phyloP scores from a whole-genome alignment of 1,140 invertebrate species.

The Tachypleus tridentatus region DNA sequence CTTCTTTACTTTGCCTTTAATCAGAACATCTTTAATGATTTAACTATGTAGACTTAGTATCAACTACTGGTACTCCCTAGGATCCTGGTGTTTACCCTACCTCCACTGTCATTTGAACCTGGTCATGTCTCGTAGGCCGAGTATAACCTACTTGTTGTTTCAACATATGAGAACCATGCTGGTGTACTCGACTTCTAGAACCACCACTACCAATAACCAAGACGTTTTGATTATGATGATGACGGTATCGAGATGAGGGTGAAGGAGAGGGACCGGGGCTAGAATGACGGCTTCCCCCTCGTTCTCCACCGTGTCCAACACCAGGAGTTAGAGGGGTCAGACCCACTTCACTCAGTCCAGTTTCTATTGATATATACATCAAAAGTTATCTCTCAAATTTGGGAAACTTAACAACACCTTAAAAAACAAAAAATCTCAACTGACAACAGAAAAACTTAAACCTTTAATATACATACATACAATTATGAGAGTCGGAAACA shows the following conservation, averaged over 20 bases:
- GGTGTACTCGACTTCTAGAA: conserved; percentile 22
- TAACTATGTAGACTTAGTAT: too few relatives aligned
- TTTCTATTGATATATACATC: too few relatives aligned
- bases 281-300: conserved; percentile 26
- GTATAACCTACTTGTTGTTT: conserved; percentile 23
- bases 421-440: too few relatives aligned
- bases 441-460: too few relatives aligned
- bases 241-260: conserved; percentile 24
- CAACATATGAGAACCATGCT: conserved; percentile 16
- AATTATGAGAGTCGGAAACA: too few relatives aligned
- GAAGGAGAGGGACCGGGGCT: conserved; percentile 28
- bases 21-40: too few relatives aligned
- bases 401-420: too few relatives aligned
- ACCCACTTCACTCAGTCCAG: too few relatives aligned
- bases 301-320: not conserved
- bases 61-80: too few relatives aligned
- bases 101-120: conserved; percentile 22
- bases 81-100: conserved; percentile 13
- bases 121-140: conserved; percentile 8
- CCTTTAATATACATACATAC: too few relatives aligned
- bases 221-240: conserved; percentile 24
- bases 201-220: conserved; percentile 23
- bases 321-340: not conserved
- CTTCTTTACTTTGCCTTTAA: too few relatives aligned
- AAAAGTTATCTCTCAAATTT: too few relatives aligned